phyloP scores from a whole-genome alignment of 1,140 invertebrate species.

The Ostrea edulis region DNA sequence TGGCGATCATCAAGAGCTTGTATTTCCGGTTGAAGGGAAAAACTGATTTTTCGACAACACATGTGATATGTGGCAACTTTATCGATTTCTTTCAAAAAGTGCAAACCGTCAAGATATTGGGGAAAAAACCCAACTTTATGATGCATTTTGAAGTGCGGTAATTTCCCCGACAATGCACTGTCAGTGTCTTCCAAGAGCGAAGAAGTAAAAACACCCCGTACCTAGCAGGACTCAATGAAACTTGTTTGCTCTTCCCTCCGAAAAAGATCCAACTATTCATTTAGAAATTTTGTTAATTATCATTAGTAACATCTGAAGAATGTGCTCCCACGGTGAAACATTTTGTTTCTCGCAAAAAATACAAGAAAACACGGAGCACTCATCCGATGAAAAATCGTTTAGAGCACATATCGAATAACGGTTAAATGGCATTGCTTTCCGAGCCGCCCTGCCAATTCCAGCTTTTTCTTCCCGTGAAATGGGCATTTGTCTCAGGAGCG shows the following conservation, averaged over 20 bases:
- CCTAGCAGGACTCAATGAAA: constrained; percentile 34
- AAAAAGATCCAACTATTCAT: constrained; percentile 33
- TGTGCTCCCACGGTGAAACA: constrained; percentile 32
- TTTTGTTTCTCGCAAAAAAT: constrained; percentile 36
- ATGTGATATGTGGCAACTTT: constrained; percentile 37
- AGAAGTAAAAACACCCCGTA: constrained; percentile 19
- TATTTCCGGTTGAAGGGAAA: constrained; percentile 35
- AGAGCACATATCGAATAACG: constrained; percentile 37
- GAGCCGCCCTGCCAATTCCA: constrained; percentile 36
- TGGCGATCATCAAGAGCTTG: constrained; percentile 37
- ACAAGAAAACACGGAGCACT: constrained; percentile 34
- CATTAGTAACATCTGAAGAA: constrained; percentile 39
- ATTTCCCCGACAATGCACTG: constrained; percentile 9
- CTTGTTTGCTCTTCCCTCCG: constrained; percentile 26
- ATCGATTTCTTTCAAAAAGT: constrained; percentile 38
- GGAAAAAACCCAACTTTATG: constrained; percentile 27
- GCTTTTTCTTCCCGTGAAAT: constrained; percentile 38
- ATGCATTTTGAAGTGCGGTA: constrained; percentile 35
- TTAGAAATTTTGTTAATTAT: constrained; percentile 40
- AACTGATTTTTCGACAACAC: constrained; percentile 38
- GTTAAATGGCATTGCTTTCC: constrained; percentile 38
- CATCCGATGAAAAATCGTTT: constrained; percentile 38
- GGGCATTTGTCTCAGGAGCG: constrained; percentile 34
- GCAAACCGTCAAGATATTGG: constrained; percentile 8
- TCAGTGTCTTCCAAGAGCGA: constrained; percentile 26